phyloP scores from a whole-genome alignment of 2,797 vertebrate genomes.

The Champsocephalus esox region DNA sequence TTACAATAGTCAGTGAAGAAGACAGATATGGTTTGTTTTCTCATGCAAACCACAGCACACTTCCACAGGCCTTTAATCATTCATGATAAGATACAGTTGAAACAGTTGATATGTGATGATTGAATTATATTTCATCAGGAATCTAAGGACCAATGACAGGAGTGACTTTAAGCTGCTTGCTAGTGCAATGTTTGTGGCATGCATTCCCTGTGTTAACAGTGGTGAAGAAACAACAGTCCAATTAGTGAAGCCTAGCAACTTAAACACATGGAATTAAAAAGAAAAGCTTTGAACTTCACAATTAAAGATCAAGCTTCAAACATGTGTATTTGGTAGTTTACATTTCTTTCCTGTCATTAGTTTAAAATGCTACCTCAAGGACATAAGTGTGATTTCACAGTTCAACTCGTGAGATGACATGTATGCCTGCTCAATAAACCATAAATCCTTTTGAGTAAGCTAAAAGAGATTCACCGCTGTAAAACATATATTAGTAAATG shows the following conservation, averaged over 20 bases:
- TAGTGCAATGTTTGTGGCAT: not conserved
- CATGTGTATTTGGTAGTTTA: not conserved
- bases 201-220: constrained; percentile 15
- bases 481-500: no score
- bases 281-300: no score
- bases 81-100: constrained; percentile 1
- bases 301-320: not conserved
- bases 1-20: not conserved
- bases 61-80: not conserved
- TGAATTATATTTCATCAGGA: constrained; percentile 15
- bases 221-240: constrained; percentile 25
- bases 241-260: no score
- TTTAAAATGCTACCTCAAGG: not conserved
- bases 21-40: not conserved
- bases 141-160: constrained; percentile 3
- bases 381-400: constrained; percentile 3
- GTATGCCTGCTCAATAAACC: no score
- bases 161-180: not conserved
- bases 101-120: constrained; percentile 20
- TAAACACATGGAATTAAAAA: no score
- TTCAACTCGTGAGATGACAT: not conserved
- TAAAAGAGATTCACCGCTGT: not conserved
- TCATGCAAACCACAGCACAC: not conserved
- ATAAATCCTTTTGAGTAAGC: not conserved
- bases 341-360: not conserved